These are phyloP conservation scores for Periophthalmus magnuspinnatus DNA, from an alignment of 2,797 vertebrate genomes.

Conservation along the genomic window DNA sequence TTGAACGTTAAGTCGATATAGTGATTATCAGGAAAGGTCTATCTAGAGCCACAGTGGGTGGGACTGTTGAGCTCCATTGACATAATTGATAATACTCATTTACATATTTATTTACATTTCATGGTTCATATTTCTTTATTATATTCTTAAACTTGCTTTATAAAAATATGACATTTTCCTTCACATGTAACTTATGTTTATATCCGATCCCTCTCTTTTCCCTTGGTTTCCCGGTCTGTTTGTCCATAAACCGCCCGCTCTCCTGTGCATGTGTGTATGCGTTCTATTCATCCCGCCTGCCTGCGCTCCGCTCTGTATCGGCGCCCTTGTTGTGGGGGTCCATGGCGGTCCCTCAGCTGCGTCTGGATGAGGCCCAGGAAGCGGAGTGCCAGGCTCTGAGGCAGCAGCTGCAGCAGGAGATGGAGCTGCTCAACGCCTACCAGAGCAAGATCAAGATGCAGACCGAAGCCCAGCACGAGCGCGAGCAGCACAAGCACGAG, in stretches of 20 bases:
- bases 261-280: slow-evolving; percentile 5
- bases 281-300: slow-evolving; percentile 27
- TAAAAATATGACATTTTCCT: not conserved
- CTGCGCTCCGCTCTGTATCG: slow-evolving; percentile 17
- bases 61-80: too few species aligned
- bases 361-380: slow-evolving; percentile 98
- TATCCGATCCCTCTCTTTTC: slow-evolving; percentile 17
- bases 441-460: slow-evolving; percentile 99
- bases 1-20: too few species aligned
- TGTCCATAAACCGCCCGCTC: not conserved
- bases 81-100: not conserved
- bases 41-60: too few species aligned
- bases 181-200: slow-evolving; percentile 1
- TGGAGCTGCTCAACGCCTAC: slow-evolving; percentile 99
- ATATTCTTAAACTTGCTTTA: not conserved
- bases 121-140: not conserved
- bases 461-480: slow-evolving; percentile 97
- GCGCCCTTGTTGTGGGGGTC: slow-evolving; percentile 39
- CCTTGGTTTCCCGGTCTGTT: not conserved
- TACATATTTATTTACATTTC: not conserved
- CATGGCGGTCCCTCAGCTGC: slow-evolving; percentile 80
- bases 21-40: too few species aligned
- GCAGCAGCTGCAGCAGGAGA: slow-evolving; percentile 99
- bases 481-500: slow-evolving; percentile 97
- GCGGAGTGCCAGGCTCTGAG: slow-evolving; percentile 97